Conservation (phyloP, 92 coral and sea anemone species). For the Zoanthus solanderi region DNA sequence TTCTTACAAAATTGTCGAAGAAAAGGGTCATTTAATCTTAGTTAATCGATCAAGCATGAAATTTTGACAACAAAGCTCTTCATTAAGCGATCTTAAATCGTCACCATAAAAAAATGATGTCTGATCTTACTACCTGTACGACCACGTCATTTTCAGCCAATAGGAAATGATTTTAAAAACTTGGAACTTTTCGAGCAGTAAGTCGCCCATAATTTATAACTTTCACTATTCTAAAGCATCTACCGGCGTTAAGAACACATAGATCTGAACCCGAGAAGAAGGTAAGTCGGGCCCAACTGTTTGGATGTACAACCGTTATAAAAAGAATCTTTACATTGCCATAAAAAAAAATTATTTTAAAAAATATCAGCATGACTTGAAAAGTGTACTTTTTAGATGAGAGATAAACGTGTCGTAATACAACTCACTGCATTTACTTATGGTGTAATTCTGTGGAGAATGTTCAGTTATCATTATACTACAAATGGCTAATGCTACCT, state of each 20-base stretch:
- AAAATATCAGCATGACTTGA: not conserved
- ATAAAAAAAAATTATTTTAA: not conserved
- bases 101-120: constrained; percentile 61
- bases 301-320: not conserved
- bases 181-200: constrained; percentile 71
- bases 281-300: constrained; percentile 65
- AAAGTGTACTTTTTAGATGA: not conserved
- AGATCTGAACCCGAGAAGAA: constrained; percentile 59
- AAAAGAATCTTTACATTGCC: not conserved
- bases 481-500: not conserved
- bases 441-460: not conserved
- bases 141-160: constrained; percentile 71
- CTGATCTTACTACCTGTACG: constrained; percentile 57
- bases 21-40: constrained; percentile 23
- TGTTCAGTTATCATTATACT: not conserved
- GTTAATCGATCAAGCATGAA: constrained; percentile 50
- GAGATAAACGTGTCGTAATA: not conserved
- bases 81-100: constrained; percentile 52
- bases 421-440: not conserved
- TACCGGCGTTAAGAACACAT: constrained; percentile 75
- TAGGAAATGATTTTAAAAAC: constrained; percentile 43
- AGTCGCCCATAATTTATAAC: constrained; percentile 90
- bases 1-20: not conserved
- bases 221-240: constrained; percentile 82
- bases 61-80: constrained; percentile 50